These are phyloP conservation scores for Labia minor DNA, from an alignment of 2,888 invertebrate species.

Conservation along the genomic window DNA sequence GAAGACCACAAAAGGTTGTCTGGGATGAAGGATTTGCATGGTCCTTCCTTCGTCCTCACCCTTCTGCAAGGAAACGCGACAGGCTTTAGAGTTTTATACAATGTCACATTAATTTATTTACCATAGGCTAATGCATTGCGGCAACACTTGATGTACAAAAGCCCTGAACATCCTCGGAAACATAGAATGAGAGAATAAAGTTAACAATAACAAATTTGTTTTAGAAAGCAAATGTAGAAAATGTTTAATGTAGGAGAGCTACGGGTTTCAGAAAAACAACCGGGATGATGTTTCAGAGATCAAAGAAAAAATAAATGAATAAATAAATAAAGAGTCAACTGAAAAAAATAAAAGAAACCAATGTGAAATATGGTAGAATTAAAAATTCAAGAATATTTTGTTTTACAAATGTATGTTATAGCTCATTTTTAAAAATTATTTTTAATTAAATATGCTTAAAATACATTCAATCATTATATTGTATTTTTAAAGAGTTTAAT, in stretches of 20 bases:
- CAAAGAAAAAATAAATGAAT: too few species aligned
- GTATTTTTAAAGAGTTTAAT: too few species aligned
- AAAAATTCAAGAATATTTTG: too few species aligned
- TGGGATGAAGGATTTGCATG: slow-evolving; percentile 13
- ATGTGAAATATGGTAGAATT: too few species aligned
- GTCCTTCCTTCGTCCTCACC: slow-evolving; percentile 7
- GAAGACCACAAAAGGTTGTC: slow-evolving; percentile 3
- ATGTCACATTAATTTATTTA: slow-evolving; percentile 13
- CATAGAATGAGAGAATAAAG: slow-evolving; percentile 4
- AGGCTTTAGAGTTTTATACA: slow-evolving; percentile 13
- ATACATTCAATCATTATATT: too few species aligned
- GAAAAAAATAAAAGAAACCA: too few species aligned
- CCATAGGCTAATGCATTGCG: background rate
- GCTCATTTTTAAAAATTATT: too few species aligned
- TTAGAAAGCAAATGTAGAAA: slow-evolving; percentile 7
- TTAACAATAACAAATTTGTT: slow-evolving; percentile 13
- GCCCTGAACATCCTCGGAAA: background rate
- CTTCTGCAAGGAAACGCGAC: background rate
- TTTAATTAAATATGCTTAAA: too few species aligned
- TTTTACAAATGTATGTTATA: too few species aligned
- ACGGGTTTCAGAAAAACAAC: too few species aligned
- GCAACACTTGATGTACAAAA: slow-evolving; percentile 13
- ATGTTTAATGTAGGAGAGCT: slow-evolving; percentile 8
- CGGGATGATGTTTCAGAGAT: too few species aligned
- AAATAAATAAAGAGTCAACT: too few species aligned